A percentile compares a stretch with the other conserved stretches of the same genome.
phyloP scores from a whole-genome alignment of 2,888 invertebrate species.

The Caenorhabditis sulstoni region DNA sequence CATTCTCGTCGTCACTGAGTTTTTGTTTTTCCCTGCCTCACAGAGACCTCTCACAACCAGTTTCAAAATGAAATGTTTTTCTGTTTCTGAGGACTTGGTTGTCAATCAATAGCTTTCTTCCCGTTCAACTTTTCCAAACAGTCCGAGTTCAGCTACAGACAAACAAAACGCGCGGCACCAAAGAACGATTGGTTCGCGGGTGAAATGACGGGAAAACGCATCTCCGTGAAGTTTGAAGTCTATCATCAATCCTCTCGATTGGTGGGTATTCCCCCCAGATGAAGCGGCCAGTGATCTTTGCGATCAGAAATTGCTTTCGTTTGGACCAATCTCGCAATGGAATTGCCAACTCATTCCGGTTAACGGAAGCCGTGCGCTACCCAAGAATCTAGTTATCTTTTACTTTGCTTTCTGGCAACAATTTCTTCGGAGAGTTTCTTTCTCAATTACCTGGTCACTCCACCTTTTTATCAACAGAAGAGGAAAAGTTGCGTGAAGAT shows the following conservation, averaged over 20 bases:
- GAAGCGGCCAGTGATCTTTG: no score
- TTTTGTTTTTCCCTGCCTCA: background rate
- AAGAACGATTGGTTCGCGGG: background rate
- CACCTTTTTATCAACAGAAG: slow-evolving; percentile 2
- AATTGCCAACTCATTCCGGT: no score
- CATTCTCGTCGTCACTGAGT: background rate
- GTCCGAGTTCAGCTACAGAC: background rate
- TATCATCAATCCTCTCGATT: no score
- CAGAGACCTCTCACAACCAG: background rate
- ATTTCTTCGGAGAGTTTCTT: no score
- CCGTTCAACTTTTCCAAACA: background rate
- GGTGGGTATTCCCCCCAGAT: no score
- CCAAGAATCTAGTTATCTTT: no score
- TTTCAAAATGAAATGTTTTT: background rate
- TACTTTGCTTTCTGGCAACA: no score
- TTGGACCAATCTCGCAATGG: no score
- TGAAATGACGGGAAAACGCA: background rate
- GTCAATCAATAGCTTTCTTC: background rate
- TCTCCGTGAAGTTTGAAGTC: background rate
- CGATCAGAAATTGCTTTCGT: no score
- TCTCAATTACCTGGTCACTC: slow-evolving; percentile 5
- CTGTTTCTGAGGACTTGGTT: background rate
- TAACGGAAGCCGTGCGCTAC: no score
- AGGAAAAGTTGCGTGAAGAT: slow-evolving; percentile 19
- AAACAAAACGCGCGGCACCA: background rate